phyloP scores from a whole-genome alignment of 2,113 vertebrate genomes.

The Reinhardtius hippoglossoides region DNA sequence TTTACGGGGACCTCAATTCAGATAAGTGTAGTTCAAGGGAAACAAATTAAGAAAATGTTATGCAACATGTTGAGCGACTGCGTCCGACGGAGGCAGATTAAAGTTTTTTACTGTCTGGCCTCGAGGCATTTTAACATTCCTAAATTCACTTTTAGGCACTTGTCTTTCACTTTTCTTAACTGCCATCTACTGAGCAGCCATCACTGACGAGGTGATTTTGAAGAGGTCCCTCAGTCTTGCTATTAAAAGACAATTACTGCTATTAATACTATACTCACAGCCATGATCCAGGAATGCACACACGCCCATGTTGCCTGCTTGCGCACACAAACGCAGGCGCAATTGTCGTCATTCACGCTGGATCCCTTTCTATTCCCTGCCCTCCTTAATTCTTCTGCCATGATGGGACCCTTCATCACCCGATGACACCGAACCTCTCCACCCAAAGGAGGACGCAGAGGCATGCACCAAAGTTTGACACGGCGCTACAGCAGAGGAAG shows the following conservation, averaged over 20 bases:
- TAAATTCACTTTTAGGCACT: slow-evolving; percentile 12
- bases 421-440: slow-evolving; percentile 62
- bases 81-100: slow-evolving; percentile 12
- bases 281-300: slow-evolving; percentile 36
- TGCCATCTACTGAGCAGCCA: slow-evolving; percentile 3
- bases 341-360: not conserved
- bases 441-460: slow-evolving; percentile 57
- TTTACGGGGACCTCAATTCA: slow-evolving; percentile 35
- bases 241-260: slow-evolving; percentile 70
- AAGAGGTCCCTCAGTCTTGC: slow-evolving; percentile 36
- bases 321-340: slow-evolving; percentile 28
- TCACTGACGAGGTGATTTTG: slow-evolving; percentile 32
- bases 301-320: slow-evolving; percentile 40
- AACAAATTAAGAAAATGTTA: slow-evolving; percentile 44
- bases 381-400: slow-evolving; percentile 51
- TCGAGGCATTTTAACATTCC: slow-evolving; percentile 28
- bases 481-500: slow-evolving; percentile 44
- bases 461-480: slow-evolving; percentile 52
- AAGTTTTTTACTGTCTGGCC: slow-evolving; percentile 15
- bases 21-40: slow-evolving; percentile 46
- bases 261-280: slow-evolving; percentile 4
- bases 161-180: slow-evolving; percentile 21
- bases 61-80: slow-evolving; percentile 6
- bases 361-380: slow-evolving; percentile 1
- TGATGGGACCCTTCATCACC: slow-evolving; percentile 57